Conservation (phyloP, 2,888 invertebrate genomes). For the Drosophila colorata region DNA sequence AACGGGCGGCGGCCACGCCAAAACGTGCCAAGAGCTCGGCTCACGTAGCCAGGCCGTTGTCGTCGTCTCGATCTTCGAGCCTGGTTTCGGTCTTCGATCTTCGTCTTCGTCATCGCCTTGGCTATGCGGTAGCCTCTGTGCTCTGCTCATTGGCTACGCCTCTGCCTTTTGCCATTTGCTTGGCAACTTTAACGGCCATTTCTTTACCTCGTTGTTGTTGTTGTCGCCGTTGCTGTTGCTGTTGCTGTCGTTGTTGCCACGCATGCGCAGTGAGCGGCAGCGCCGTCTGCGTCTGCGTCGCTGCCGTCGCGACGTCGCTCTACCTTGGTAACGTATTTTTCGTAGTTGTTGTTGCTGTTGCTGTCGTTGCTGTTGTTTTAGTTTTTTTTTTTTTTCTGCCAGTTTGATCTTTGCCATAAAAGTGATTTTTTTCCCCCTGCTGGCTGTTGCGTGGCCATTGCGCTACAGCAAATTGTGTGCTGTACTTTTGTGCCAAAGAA, state of each 20-base stretch:
- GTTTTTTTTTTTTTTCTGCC: conserved; percentile 51
- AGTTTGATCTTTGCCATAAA: conserved; percentile 79
- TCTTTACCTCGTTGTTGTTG: conserved; percentile 52
- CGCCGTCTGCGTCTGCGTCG: conserved; percentile 30
- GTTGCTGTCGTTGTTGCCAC: conserved; percentile 54
- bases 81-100: conserved; percentile 18
- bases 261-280: conserved; percentile 56
- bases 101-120: conserved; percentile 25
- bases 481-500: conserved; percentile 65
- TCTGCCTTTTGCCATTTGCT: conserved; percentile 75
- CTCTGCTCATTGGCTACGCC: conserved; percentile 67
- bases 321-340: conserved; percentile 79
- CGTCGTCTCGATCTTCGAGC: conserved; percentile 35
- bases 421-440: conserved; percentile 71
- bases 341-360: conserved; percentile 52
- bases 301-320: conserved; percentile 54
- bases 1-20: conserved; percentile 76
- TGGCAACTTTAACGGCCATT: conserved; percentile 79
- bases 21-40: conserved; percentile 72
- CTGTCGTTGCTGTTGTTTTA: conserved; percentile 1
- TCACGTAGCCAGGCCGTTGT: conserved; percentile 60
- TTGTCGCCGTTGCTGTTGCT: conserved; percentile 23
- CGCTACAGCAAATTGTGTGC: conserved; percentile 73
- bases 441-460: conserved; percentile 70
- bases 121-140: conserved; percentile 53